phyloP scores from a whole-genome alignment of 2,113 vertebrate species.

The Desmodus rotundus region DNA sequence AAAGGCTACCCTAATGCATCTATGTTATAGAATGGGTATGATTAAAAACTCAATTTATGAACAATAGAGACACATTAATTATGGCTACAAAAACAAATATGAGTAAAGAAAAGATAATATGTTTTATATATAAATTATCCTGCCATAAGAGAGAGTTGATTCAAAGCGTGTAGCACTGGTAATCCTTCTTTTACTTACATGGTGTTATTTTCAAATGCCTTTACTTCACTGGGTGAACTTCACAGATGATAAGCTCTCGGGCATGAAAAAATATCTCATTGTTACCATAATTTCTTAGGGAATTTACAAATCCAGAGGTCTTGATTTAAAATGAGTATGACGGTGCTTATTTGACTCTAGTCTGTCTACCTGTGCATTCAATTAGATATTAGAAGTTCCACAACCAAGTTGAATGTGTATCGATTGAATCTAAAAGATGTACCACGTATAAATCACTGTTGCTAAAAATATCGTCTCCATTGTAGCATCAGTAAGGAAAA shows the following conservation, averaged over 20 bases:
- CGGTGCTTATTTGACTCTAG: not conserved
- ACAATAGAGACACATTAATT: slow-evolving; percentile 74
- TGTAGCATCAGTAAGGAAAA: not conserved
- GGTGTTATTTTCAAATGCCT: not conserved
- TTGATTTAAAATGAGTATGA: slow-evolving; percentile 8
- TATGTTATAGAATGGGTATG: slow-evolving; percentile 67
- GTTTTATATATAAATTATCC: slow-evolving; percentile 76
- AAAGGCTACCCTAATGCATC: slow-evolving; percentile 47
- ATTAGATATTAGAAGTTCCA: not conserved
- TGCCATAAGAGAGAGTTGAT: slow-evolving; percentile 41
- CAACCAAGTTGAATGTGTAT: not conserved
- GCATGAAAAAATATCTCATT: slow-evolving; percentile 3
- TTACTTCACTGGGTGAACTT: not conserved
- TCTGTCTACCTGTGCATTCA: not conserved
- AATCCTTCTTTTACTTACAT: not conserved
- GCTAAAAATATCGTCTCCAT: not conserved
- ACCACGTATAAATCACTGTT: not conserved
- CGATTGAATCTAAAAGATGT: not conserved
- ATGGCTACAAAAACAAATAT: slow-evolving; percentile 64
- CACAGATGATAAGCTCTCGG: not conserved
- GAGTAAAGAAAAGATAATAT: slow-evolving; percentile 59
- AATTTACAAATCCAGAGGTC: not conserved
- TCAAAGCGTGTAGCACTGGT: not conserved
- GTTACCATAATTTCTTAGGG: not conserved
- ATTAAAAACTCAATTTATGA: slow-evolving; percentile 66